phyloP scores from a whole-genome alignment of 1,140 invertebrate species.

The Leptopilina boulardi region DNA sequence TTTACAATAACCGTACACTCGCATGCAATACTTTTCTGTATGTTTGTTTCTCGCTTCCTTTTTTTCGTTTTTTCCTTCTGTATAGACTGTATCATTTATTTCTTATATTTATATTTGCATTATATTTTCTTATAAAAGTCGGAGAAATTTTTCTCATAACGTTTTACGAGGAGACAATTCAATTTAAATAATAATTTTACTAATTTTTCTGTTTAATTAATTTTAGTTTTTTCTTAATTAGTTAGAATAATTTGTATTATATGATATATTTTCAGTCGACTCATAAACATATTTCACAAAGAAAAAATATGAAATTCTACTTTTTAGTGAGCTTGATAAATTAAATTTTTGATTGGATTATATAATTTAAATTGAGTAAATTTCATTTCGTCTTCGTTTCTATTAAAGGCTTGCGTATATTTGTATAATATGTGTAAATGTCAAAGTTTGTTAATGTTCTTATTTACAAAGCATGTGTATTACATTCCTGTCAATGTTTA shows the following conservation, averaged over 20 bases:
- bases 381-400: background rate
- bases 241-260: background rate
- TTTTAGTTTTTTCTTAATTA: too few relatives aligned
- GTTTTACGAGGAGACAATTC: background rate
- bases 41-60: background rate
- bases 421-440: background rate
- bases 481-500: slow-evolving; percentile 14
- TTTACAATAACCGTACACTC: slow-evolving; percentile 25
- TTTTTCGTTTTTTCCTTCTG: background rate
- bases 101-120: too few relatives aligned
- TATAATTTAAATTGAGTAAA: background rate
- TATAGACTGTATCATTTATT: too few relatives aligned
- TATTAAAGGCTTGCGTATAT: background rate
- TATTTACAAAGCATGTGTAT: slow-evolving; percentile 30
- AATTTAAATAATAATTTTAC: background rate
- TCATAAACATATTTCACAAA: background rate
- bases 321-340: too few relatives aligned
- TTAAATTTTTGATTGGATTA: background rate
- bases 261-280: too few relatives aligned
- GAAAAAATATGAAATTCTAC: background rate
- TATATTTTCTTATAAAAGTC: too few relatives aligned
- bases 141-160: too few relatives aligned
- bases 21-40: background rate
- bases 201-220: too few relatives aligned
- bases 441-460: background rate